Base-by-base conservation (phyloP, 23 tunicate species). In the Clavelina lepadiformis region DNA sequence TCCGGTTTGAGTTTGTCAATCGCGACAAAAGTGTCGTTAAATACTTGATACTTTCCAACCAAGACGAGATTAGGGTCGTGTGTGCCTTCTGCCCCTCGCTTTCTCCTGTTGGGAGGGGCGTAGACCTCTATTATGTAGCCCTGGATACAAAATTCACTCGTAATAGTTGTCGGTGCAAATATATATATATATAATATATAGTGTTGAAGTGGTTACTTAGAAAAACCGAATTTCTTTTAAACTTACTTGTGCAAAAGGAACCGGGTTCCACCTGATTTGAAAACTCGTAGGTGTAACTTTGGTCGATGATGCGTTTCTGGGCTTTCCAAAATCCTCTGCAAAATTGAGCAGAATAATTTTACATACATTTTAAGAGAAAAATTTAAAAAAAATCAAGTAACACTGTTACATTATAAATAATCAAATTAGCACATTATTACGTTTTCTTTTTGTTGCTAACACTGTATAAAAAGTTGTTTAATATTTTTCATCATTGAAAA, bases 251-350 rank as follows among this genome's bases (percentile, higher is more conserved):
- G 76, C 76, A 35, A 25, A 41, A 20, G 18, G 24, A 33, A 71
- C 76, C 3, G 63, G 65, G 19, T 28, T 53, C 76, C 76, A 71
- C 23, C 33, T 36, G 33, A 71, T 55, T 2, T 22, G 33, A 37
- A 71, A 71, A 8, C 76, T 56, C 19, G 61, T 35, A 33, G 44
- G 2, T 7, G 46, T 54, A 1, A 71, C 30, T 7, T 31, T 35
- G 33, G 64, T 23, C 13, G 38, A 20, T 5, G 33, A 55, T 7
- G 56, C 25, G 51, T 71, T 71, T 33, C 31, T 15, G 5, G 76
- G 76, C 30, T 55, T 56, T n/a, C 65, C 76, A 56, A 71, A 56
- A 13, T 56, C 51, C 65, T 71, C 76, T 71, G 76, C 27, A 56
- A 20, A 35, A 71, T 36, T 56, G 5, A 68, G 21, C 44, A 61